phyloP scores from a whole-genome alignment of 2,113 vertebrate genomes.

The Raja brachyura region DNA sequence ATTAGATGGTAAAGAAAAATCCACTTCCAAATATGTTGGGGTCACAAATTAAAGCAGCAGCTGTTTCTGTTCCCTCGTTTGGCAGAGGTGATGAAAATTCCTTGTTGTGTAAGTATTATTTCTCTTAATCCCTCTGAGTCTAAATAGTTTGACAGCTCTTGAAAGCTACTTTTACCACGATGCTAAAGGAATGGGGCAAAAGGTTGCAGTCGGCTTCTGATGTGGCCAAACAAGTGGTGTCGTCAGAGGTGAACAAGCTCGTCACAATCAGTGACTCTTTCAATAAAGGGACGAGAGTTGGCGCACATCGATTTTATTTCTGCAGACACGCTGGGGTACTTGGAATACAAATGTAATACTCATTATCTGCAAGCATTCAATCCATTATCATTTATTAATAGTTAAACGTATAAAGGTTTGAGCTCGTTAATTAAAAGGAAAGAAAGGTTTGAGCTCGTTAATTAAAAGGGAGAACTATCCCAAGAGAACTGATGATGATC shows the following conservation, averaged over 20 bases:
- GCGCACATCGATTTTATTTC: not conserved
- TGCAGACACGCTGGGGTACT: too few species aligned
- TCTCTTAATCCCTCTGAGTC: conserved; percentile 23
- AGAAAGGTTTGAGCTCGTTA: not conserved
- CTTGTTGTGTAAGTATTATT: conserved; percentile 34
- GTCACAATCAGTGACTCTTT: not conserved
- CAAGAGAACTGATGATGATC: not conserved
- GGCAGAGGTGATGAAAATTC: not conserved
- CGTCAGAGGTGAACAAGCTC: not conserved
- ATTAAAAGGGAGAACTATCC: not conserved
- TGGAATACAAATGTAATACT: not conserved
- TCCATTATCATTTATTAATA: not conserved
- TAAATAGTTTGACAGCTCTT: conserved; percentile 33
- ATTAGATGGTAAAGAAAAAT: not conserved
- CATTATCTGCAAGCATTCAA: not conserved
- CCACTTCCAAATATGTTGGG: not conserved
- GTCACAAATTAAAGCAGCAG: not conserved
- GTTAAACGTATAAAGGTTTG: not conserved
- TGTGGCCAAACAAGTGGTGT: not conserved
- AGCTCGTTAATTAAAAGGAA: not conserved
- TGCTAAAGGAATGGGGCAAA: not conserved
- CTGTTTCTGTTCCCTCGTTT: conserved; percentile 29
- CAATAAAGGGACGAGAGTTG: not conserved
- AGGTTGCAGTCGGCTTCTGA: not conserved
- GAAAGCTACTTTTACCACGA: conserved; percentile 18